A percentile compares a stretch with the other conserved stretches of the same genome.
Conservation (phyloP, 2,888 invertebrate species). For the Dryobota labecula region DNA sequence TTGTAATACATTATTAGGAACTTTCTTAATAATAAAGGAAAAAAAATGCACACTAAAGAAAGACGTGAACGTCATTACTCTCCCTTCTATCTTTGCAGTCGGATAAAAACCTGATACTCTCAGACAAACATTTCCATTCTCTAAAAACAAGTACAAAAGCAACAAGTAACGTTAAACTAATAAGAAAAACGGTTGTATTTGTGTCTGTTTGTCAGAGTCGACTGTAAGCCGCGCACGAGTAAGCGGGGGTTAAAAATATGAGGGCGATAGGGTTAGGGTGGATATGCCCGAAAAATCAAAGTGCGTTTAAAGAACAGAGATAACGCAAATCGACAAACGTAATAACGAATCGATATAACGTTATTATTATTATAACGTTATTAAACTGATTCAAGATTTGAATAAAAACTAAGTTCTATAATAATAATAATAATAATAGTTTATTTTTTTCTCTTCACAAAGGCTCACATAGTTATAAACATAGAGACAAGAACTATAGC, state of each 20-base stretch:
- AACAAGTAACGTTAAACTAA: conserved; percentile 59
- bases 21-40: too few species aligned
- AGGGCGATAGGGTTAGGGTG: conserved; percentile 29
- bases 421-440: too few species aligned
- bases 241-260: conserved; percentile 67
- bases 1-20: too few species aligned
- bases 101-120: conserved; percentile 1
- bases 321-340: neutral
- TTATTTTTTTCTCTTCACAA: too few species aligned
- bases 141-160: conserved; percentile 43
- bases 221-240: conserved; percentile 64
- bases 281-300: conserved; percentile 36
- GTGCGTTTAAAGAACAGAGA: neutral
- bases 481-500: too few species aligned
- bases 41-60: too few species aligned
- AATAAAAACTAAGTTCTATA: too few species aligned
- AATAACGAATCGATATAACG: too few species aligned
- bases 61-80: neutral
- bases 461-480: too few species aligned
- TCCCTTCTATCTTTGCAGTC: neutral
- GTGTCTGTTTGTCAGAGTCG: conserved; percentile 67
- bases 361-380: too few species aligned
- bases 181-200: conserved; percentile 53
- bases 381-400: too few species aligned
- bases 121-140: conserved; percentile 19